These are phyloP conservation scores for Galemys pyrenaicus DNA, from an alignment of 2,113 vertebrate genomes.

Conservation along the genomic window DNA sequence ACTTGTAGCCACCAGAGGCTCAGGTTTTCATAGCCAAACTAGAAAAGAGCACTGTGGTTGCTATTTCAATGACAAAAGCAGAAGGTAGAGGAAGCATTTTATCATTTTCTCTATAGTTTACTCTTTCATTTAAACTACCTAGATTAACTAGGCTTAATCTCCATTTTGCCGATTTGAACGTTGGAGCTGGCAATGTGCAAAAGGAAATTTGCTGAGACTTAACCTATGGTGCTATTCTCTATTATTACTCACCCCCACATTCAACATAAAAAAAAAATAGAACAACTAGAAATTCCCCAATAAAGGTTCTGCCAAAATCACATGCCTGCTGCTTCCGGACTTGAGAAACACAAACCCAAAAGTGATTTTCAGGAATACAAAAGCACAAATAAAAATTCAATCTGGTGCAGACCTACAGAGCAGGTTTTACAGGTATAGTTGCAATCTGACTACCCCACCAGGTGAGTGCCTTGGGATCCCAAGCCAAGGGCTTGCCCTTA, in stretches of 20 bases:
- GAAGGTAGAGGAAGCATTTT: background rate
- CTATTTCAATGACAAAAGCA: background rate
- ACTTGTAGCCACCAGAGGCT: background rate
- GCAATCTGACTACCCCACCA: background rate
- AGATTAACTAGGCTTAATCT: background rate
- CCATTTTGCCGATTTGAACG: background rate
- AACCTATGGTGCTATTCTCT: background rate
- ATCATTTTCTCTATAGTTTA: background rate
- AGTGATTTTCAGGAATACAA: slow-evolving; percentile 60
- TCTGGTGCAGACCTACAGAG: background rate
- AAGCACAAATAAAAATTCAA: slow-evolving; percentile 37
- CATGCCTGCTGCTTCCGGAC: slow-evolving; percentile 3
- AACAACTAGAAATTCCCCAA: slow-evolving; percentile 17
- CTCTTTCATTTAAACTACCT: slow-evolving; percentile 2
- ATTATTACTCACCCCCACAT: background rate
- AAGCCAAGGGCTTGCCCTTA: background rate
- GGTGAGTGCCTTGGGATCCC: background rate
- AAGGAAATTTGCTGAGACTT: background rate
- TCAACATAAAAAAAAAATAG: slow-evolving; percentile 35
- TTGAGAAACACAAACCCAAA: slow-evolving; percentile 50
- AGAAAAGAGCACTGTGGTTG: background rate
- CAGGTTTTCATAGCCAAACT: background rate
- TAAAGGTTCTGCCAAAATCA: background rate
- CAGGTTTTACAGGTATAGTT: background rate
- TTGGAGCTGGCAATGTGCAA: background rate